Conservation (phyloP, 2,797 vertebrate species). For the Parotocinclus haroldoi region DNA sequence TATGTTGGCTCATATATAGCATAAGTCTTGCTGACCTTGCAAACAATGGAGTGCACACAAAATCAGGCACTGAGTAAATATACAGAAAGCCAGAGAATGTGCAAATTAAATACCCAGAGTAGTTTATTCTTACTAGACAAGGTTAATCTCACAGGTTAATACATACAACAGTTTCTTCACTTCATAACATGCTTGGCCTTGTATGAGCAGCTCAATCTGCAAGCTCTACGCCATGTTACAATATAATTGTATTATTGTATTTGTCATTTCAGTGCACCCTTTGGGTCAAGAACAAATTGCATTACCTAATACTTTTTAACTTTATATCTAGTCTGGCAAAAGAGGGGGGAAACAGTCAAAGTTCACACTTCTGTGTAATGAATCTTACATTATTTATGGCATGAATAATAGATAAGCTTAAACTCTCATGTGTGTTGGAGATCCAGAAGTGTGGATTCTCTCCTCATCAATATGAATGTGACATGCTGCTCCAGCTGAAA, state of each 20-base stretch:
- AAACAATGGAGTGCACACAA: conserved; percentile 45
- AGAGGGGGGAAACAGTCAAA: conserved; percentile 60
- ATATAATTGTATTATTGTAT: conserved; percentile 72
- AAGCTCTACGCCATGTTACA: conserved; percentile 60
- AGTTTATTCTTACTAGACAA: conserved; percentile 51
- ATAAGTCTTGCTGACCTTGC: conserved; percentile 37
- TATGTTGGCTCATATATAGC: background rate
- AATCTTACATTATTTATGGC: conserved; percentile 79
- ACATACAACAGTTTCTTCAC: conserved; percentile 61
- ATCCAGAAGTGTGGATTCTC: conserved; percentile 55
- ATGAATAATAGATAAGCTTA: conserved; percentile 75
- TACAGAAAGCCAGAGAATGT: conserved; percentile 54
- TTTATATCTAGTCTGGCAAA: conserved; percentile 64
- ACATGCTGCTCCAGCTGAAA: conserved; percentile 61
- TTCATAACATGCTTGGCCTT: conserved; percentile 56
- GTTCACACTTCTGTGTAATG: conserved; percentile 77
- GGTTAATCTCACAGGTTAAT: conserved; percentile 71
- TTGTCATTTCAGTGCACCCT: conserved; percentile 71
- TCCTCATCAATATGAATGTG: conserved; percentile 69
- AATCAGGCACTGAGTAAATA: conserved; percentile 41
- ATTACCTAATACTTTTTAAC: conserved; percentile 65
- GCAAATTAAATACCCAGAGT: conserved; percentile 56
- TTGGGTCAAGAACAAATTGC: conserved; percentile 74
- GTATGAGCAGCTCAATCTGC: conserved; percentile 61
- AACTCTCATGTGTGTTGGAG: conserved; percentile 58